Conservation (phyloP, 2,113 vertebrate genomes). For the Megaptera novaeangliae region DNA sequence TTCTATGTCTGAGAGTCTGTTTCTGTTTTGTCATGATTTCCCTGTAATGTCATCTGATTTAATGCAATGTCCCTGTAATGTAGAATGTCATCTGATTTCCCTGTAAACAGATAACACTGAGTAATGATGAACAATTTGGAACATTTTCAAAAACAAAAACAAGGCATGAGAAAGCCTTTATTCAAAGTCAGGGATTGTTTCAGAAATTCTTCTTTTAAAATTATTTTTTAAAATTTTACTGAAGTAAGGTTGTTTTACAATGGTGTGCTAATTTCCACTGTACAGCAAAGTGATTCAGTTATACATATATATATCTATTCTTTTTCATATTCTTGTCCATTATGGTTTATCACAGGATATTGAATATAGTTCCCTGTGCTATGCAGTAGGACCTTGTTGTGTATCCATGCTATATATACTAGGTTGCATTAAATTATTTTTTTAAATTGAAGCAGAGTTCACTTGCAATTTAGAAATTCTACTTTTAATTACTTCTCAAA, state of each 20-base stretch:
- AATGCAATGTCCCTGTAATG: no score
- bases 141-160: background rate
- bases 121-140: background rate
- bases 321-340: background rate
- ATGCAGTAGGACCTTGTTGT: accelerated
- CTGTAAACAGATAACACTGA: no score
- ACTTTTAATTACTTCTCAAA: background rate
- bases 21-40: background rate
- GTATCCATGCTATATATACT: accelerated
- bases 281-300: background rate
- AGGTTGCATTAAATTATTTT: background rate
- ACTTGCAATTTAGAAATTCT: background rate
- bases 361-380: accelerated
- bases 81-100: background rate
- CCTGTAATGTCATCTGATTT: no score
- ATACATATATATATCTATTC: background rate
- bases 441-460: background rate
- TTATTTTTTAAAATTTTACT: background rate
- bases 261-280: background rate
- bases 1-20: background rate
- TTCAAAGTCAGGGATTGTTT: background rate
- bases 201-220: background rate
- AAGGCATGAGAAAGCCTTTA: background rate
- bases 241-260: background rate
- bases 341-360: background rate